Base-by-base conservation (phyloP, 1,140 invertebrate genomes). In the Microplitis demolitor region DNA sequence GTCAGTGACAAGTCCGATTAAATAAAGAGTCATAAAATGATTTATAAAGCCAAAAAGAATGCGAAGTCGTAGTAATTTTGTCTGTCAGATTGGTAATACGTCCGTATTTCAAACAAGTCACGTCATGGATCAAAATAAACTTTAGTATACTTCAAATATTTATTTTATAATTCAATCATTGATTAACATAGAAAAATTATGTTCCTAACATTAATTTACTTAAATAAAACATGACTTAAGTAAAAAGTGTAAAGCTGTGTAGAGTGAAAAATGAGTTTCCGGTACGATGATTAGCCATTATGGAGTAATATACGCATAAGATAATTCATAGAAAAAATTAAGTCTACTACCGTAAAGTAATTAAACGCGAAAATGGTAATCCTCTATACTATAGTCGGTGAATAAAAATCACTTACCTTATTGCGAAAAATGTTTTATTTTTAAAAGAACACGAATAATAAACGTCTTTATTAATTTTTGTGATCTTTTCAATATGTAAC, bases 321-420 rank as follows among this genome's bases (percentile, higher is more conserved):
- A 66, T 66, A 73, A 73, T 73, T 69, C 72, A 66, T 69, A 69
- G 72, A 61, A 69, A 63, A 73, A 73, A 73, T 73, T 73, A 69
- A 73, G 64, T 66, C 63, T 31, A 24, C 56, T 58, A 58, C 56
- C 56, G 56, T 24, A 58, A 58, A 58, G 24, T 58, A 58, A 58
- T 58, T 58, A 58, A 34, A 58, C 16, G 24, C 8, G 24, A 58
- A 58, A 58, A 58, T 31, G 1, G 16, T 58, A 9, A 58, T 58
- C 56, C 33, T 71, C 39, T 45, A 9, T 45, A 6, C 61, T 37
- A 63, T 5, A 35, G 33, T 9, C 8, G n/a, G 14, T 64, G 62
- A 51, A 33, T 53, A 66, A 45, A 45, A 45, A 11, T 45, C 6
- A 45, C 6, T 45, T 24, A 24, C 24, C 24, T 24, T 2, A 24